Conservation (phyloP, 2,113 vertebrate genomes). For the Esox niger region DNA sequence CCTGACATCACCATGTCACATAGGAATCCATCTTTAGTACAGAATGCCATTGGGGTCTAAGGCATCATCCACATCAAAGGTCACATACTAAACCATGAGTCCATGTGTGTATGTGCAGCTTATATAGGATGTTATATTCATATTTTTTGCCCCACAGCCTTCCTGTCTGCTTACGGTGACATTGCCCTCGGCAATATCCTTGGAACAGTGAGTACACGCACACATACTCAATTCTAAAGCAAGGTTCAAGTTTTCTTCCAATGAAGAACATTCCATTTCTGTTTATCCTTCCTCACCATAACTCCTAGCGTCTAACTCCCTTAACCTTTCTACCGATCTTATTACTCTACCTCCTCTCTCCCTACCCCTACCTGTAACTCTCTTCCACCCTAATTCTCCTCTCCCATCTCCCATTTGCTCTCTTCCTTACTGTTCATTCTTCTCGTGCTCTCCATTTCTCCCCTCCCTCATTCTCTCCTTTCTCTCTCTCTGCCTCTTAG, state of each 20-base stretch:
- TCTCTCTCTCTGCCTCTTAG: slow-evolving; percentile 29
- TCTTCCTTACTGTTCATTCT: too few species aligned
- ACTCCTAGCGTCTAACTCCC: too few species aligned
- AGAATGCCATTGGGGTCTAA: too few species aligned
- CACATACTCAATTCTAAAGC: neutral
- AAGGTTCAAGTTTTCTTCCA: too few species aligned
- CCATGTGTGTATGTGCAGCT: neutral
- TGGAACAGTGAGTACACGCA: slow-evolving; percentile 62
- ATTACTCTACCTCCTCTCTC: neutral
- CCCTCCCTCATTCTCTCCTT: neutral
- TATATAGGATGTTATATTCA: slow-evolving; percentile 8
- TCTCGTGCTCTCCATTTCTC: neutral
- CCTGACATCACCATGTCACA: too few species aligned
- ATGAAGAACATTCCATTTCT: too few species aligned
- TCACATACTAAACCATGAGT: neutral
- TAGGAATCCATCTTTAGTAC: too few species aligned
- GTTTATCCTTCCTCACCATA: too few species aligned
- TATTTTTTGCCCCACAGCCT: slow-evolving; percentile 39
- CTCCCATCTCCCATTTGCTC: too few species aligned
- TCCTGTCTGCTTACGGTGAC: slow-evolving; percentile 68
- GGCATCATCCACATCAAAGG: slow-evolving; percentile 4
- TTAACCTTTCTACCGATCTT: neutral
- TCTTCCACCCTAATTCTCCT: too few species aligned
- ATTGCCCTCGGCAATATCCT: slow-evolving; percentile 73
- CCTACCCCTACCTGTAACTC: neutral